Percentiles rank a stretch among this genome's conserved stretches.
Conservation (phyloP, 53 echinoderm and acorn worm genomes). For the Paracentrotus lividus region DNA sequence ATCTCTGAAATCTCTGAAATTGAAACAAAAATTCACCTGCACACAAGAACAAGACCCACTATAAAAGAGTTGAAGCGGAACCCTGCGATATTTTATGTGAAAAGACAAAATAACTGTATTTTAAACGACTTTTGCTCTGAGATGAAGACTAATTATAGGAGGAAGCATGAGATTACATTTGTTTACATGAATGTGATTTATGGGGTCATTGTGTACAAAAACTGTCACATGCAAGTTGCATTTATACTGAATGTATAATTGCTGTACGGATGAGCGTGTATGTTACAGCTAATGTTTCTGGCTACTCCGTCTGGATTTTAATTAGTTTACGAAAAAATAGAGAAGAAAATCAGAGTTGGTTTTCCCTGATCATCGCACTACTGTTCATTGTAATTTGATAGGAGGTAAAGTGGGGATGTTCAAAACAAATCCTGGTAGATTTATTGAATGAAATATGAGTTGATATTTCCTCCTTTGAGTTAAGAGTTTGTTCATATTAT, state of each 20-base stretch:
- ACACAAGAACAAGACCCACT: too few species aligned
- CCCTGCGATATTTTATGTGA: too few species aligned
- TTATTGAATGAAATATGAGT: neutral
- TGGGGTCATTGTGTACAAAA: slow-evolving; percentile 24
- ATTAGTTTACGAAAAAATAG: neutral
- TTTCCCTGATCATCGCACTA: neutral
- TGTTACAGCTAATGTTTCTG: neutral
- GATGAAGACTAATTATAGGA: neutral
- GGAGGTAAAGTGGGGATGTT: neutral
- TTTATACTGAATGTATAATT: neutral
- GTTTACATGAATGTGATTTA: slow-evolving; percentile 21
- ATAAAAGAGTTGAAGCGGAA: too few species aligned
- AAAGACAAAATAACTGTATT: too few species aligned
- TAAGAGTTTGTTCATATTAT: neutral
- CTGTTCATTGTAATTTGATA: neutral
- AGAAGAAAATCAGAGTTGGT: neutral
- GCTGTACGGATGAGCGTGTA: neutral
- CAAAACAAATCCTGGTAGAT: slow-evolving; percentile 6
- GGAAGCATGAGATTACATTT: slow-evolving; percentile 27
- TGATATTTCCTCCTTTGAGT: neutral
- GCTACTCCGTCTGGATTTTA: neutral
- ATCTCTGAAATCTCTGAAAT: too few species aligned
- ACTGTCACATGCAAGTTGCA: neutral
- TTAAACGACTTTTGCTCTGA: too few species aligned
- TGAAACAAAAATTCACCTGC: too few species aligned